These are phyloP conservation scores for Amphiprion percula DNA, from an alignment of 2,113 vertebrate species.

Conservation along the genomic window DNA sequence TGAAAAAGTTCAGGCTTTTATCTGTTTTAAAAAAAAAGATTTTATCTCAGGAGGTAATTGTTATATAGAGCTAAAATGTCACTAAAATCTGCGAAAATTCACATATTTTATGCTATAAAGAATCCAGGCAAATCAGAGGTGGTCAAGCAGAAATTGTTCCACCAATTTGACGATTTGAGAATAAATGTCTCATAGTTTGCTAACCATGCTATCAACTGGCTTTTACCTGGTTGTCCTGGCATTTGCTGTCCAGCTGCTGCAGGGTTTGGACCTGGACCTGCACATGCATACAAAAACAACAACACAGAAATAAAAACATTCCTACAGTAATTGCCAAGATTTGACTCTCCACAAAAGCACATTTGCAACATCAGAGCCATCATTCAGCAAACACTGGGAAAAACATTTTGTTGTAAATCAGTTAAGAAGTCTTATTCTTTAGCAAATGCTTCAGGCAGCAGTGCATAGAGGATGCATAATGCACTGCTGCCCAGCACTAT, in stretches of 20 bases:
- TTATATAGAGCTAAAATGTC: too few relatives aligned
- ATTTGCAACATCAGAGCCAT: neutral
- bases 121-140: too few relatives aligned
- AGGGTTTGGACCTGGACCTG: slow-evolving; percentile 73
- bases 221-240: slow-evolving; percentile 82
- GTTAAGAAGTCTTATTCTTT: too few relatives aligned
- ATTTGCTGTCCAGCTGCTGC: slow-evolving; percentile 75
- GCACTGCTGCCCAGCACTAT: neutral
- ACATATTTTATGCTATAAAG: too few relatives aligned
- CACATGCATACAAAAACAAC: slow-evolving; percentile 33
- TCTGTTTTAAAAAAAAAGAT: too few relatives aligned
- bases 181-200: too few relatives aligned
- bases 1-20: too few relatives aligned
- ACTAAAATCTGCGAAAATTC: too few relatives aligned
- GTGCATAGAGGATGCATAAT: neutral
- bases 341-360: neutral
- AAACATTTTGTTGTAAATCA: neutral
- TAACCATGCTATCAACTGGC: neutral
- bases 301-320: slow-evolving; percentile 3
- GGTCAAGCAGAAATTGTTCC: too few relatives aligned
- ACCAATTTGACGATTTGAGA: too few relatives aligned
- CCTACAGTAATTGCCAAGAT: neutral
- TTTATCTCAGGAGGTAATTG: too few relatives aligned
- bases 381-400: neutral
- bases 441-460: slow-evolving; percentile 18